A percentile compares a stretch with the other conserved stretches of the same genome.
These are phyloP conservation scores for Solenopsis invicta DNA, from an alignment of 1,140 invertebrate species.

Conservation along the genomic window DNA sequence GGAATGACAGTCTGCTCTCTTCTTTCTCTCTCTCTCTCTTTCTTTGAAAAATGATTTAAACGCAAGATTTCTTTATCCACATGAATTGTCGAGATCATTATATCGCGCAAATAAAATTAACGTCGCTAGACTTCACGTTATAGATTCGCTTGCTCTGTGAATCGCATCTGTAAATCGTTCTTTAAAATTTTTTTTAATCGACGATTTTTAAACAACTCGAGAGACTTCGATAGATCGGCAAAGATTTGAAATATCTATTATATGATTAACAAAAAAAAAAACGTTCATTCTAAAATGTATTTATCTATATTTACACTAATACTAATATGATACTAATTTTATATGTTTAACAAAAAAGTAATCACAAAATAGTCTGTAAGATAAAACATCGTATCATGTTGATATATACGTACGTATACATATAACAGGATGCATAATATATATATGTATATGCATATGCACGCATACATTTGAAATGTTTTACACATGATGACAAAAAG, in stretches of 20 bases:
- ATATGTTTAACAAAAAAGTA: constrained; percentile 74
- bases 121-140: constrained; percentile 83
- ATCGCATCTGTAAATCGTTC: constrained; percentile 67
- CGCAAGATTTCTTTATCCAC: constrained; percentile 57
- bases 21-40: constrained; percentile 41
- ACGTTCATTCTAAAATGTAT: constrained; percentile 76
- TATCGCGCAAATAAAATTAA: constrained; percentile 76
- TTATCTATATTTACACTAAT: constrained; percentile 81
- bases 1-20: constrained; percentile 70
- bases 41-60: constrained; percentile 65
- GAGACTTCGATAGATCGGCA: constrained; percentile 64
- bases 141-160: constrained; percentile 79
- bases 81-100: constrained; percentile 76
- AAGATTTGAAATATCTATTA: constrained; percentile 73
- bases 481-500: constrained; percentile 73
- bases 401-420: constrained; percentile 64
- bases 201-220: constrained; percentile 60
- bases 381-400: constrained; percentile 75
- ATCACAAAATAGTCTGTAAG: constrained; percentile 76
- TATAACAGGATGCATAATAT: neutral
- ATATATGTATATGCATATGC: constrained; percentile 62
- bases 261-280: constrained; percentile 70
- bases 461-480: constrained; percentile 65
- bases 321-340: constrained; percentile 77
- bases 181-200: constrained; percentile 9